Evolutionary conservation across 2,113 vertebrate species (phyloP).

Genomic region (Patagioenas fasciata): DNA sequence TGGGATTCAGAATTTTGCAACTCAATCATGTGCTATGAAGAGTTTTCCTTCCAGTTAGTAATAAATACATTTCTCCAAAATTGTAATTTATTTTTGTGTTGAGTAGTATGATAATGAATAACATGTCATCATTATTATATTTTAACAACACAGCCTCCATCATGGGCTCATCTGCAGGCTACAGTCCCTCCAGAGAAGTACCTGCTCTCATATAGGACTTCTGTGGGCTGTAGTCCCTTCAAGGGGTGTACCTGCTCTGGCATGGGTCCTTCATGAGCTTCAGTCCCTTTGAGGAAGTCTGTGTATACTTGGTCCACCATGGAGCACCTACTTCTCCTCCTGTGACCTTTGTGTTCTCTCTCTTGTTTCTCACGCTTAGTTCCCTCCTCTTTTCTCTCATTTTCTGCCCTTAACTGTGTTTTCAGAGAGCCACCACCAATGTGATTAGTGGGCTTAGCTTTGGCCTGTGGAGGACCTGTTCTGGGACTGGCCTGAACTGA

Average conservation of each 20-base stretch:
- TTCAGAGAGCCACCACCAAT: not conserved
- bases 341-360: not conserved
- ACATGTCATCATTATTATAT: not conserved
- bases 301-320: fast-evolving
- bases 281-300: not conserved
- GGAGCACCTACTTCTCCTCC: not conserved
- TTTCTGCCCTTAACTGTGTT: not conserved
- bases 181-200: not conserved
- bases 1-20: not conserved
- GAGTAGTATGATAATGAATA: not conserved
- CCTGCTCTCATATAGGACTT: not conserved
- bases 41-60: not conserved
- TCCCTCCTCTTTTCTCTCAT: not conserved
- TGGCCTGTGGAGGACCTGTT: not conserved
- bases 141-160: not conserved
- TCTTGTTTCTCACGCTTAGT: not conserved
- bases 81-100: not conserved
- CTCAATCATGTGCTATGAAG: not conserved
- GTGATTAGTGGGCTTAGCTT: not conserved
- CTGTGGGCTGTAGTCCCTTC: not conserved
- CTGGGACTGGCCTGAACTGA: not conserved
- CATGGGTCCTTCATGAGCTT: not conserved
- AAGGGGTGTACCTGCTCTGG: not conserved
- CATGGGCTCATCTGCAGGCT: not conserved
- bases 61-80: not conserved